Percentiles rank a stretch among this genome's conserved stretches.
Conservation (phyloP, 92 coral and sea anemone species). For the Galaxea fascicularis region DNA sequence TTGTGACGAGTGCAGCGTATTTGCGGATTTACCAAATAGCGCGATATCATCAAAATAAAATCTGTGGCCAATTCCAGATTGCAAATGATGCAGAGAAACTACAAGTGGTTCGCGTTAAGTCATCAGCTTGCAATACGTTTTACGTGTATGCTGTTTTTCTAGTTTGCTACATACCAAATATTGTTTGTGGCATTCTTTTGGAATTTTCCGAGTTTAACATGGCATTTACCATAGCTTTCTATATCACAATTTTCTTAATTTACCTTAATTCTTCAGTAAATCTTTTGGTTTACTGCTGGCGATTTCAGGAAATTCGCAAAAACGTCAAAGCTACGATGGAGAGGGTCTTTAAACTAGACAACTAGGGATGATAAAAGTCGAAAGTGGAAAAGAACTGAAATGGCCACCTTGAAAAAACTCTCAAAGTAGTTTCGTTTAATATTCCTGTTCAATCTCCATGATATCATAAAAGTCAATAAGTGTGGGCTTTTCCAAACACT, state of each 20-base stretch:
- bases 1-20: slow-evolving; percentile 32
- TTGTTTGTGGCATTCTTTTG: slow-evolving; percentile 33
- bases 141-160: slow-evolving; percentile 38
- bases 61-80: slow-evolving; percentile 38
- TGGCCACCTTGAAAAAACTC: background rate
- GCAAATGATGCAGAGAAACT: slow-evolving; percentile 4
- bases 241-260: slow-evolving; percentile 31
- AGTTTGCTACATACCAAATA: slow-evolving; percentile 38
- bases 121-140: slow-evolving; percentile 40
- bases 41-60: slow-evolving; percentile 39
- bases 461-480: no score
- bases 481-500: no score
- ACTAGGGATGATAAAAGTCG: background rate
- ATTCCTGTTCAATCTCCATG: no score
- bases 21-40: slow-evolving; percentile 39
- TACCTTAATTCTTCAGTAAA: slow-evolving; percentile 43
- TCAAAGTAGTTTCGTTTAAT: no score
- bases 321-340: slow-evolving; percentile 5
- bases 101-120: slow-evolving; percentile 11
- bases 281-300: slow-evolving; percentile 50
- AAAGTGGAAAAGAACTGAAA: background rate
- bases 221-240: slow-evolving; percentile 16
- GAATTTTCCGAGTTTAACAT: background rate
- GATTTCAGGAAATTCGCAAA: slow-evolving; percentile 48
- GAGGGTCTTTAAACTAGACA: background rate